These are phyloP conservation scores for Laupala kohalensis DNA, from an alignment of 1,140 invertebrate species.

Conservation along the genomic window DNA sequence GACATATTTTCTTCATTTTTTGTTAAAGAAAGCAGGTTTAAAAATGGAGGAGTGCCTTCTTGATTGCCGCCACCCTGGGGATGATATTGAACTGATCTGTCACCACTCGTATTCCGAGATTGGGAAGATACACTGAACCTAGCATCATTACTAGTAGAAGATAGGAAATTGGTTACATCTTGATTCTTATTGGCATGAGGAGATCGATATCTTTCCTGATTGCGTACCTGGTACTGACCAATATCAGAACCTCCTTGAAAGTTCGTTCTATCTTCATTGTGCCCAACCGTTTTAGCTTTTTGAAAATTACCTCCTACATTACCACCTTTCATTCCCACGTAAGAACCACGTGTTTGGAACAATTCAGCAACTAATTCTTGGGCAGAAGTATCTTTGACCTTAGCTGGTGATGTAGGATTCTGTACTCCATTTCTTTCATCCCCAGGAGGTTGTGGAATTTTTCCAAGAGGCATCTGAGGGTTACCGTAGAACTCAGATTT, in stretches of 20 bases:
- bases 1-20: neutral
- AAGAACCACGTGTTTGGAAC: neutral
- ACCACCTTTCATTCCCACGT: neutral
- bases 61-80: neutral
- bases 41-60: neutral
- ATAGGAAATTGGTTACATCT: neutral
- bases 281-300: neutral
- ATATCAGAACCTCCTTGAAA: neutral
- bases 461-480: slow-evolving; percentile 9
- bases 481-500: neutral
- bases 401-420: neutral
- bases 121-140: neutral
- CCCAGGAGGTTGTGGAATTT: neutral
- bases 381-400: neutral
- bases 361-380: neutral
- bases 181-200: neutral
- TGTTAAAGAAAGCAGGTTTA: neutral
- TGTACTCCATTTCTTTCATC: neutral
- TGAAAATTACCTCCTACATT: neutral
- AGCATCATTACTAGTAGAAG: neutral
- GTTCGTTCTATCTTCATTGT: neutral
- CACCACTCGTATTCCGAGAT: neutral
- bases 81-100: neutral
- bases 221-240: neutral
- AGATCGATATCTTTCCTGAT: neutral